Base-by-base conservation (phyloP, 1,140 invertebrate genomes). In the Planococcus citri region DNA sequence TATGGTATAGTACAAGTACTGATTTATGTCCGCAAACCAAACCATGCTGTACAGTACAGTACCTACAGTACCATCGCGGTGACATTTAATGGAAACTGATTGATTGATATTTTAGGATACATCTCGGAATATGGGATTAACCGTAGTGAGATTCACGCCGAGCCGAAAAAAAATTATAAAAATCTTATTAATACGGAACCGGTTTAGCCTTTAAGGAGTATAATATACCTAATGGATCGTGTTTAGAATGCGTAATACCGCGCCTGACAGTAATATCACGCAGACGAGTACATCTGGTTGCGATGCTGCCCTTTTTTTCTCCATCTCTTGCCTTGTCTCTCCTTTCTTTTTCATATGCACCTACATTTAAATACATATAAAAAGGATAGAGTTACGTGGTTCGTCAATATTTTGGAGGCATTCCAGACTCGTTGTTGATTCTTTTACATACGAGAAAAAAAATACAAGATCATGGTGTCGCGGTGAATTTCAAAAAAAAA, bases 111-210 rank as follows among this genome's bases (percentile, higher is more conserved):
- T 51, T 51, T 20, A 20, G n/a, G 41, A 51, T 51, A 51, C n/a
- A 51, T 14, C 41, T 6, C 3, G 41, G 41, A 51, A 51, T 51
- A 20, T n/a, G n/a, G n/a, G 41, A 51, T 51, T 51, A 51, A 17
- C 41, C n/a, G n/a, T n/a, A n/a, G 41, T 51, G 17, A 51, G 41
- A 51, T 51, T 51, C 41, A 51, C 41, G 41, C 41, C 41, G 41
- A 51, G 41, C 41, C 41, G 41, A 51, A 51, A 51, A n/a, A n/a
- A 51, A 33, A 51, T 51, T 51, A 51, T 51, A 51, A 51, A 51
- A 51, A 14, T 51, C n/a, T 51, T 51, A 51, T 51, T 51, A 51
- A 51, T 51, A 51, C 17, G 3, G 41, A 51, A 51, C 41, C 41
- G 41, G 41, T 51, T 51, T 51, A 14, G 2, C n/a, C n/a, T n/a